A percentile compares a stretch with the other conserved stretches of the same genome.
These are phyloP conservation scores for Papilio aristodemus DNA, from an alignment of 1,140 invertebrate species.

Conservation along the genomic window DNA sequence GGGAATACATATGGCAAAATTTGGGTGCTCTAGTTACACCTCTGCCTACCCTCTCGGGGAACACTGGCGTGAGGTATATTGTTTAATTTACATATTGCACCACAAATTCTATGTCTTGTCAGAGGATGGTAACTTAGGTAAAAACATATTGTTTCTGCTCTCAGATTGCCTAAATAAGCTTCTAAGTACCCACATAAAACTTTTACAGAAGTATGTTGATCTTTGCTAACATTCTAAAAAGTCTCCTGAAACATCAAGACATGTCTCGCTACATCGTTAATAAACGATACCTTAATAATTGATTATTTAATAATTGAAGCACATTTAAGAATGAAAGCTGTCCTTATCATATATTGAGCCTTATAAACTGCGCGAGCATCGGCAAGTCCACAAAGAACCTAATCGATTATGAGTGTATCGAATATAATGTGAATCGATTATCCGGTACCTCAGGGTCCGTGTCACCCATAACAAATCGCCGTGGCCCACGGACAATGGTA, in stretches of 20 bases:
- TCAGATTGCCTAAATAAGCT: no score
- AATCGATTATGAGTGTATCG: slow-evolving; percentile 61
- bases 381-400: slow-evolving; percentile 48
- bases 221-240: no score
- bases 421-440: slow-evolving; percentile 65
- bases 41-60: no score
- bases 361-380: slow-evolving; percentile 42
- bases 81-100: no score
- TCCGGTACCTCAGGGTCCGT: slow-evolving; percentile 44
- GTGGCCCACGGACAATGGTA: slow-evolving; percentile 54
- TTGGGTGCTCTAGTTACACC: no score
- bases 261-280: background rate
- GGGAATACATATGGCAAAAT: no score
- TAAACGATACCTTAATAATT: background rate
- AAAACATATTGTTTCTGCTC: no score
- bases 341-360: slow-evolving; percentile 3
- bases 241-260: background rate
- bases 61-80: no score
- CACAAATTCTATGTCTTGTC: no score
- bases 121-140: no score
- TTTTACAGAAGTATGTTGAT: no score
- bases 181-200: no score
- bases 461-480: slow-evolving; percentile 60
- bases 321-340: slow-evolving; percentile 4
- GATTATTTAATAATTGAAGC: background rate